A percentile compares a stretch with the other conserved stretches of the same genome.
Conservation (phyloP, 2,888 invertebrate species). For the Phrixothrix hirtus region DNA sequence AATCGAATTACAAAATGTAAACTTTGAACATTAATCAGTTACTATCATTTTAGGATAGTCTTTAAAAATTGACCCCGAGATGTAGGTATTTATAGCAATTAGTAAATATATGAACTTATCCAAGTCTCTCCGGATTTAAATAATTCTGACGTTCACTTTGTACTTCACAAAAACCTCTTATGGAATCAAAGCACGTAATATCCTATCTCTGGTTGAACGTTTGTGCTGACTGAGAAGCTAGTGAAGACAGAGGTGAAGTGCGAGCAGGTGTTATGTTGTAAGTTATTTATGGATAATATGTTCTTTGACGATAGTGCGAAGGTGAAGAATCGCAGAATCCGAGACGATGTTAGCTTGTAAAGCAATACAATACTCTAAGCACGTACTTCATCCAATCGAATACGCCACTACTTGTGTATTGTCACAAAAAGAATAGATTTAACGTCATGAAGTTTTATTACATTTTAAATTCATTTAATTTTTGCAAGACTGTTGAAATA, state of each 20-base stretch:
- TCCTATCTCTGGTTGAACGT: slow-evolving; percentile 25
- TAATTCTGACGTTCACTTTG: slow-evolving; percentile 27
- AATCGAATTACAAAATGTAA: too few species aligned
- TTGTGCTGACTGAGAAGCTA: slow-evolving; percentile 30
- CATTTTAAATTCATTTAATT: too few species aligned
- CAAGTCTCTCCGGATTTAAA: slow-evolving; percentile 22
- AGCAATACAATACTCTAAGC: slow-evolving; percentile 9
- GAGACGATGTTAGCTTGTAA: slow-evolving; percentile 12
- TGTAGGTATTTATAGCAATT: too few species aligned
- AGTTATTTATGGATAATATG: slow-evolving; percentile 32
- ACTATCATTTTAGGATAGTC: too few species aligned
- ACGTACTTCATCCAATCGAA: slow-evolving; percentile 22
- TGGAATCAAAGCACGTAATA: slow-evolving; percentile 24
- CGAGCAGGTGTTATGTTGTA: slow-evolving; percentile 31
- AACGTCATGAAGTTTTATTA: too few species aligned
- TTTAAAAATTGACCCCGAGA: too few species aligned
- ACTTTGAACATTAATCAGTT: too few species aligned
- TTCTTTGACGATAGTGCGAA: slow-evolving; percentile 25
- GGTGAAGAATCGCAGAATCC: slow-evolving; percentile 22
- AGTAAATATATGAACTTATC: slow-evolving; percentile 17
- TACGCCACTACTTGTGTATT: slow-evolving; percentile 17
- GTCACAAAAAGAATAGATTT: slow-evolving; percentile 3
- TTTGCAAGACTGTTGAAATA: too few species aligned
- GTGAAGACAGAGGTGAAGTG: slow-evolving; percentile 31
- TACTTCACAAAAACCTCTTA: slow-evolving; percentile 19